Percentiles rank a stretch among this genome's conserved stretches.
phyloP scores from a whole-genome alignment of 2,888 invertebrate genomes.

The Cancer borealis region DNA sequence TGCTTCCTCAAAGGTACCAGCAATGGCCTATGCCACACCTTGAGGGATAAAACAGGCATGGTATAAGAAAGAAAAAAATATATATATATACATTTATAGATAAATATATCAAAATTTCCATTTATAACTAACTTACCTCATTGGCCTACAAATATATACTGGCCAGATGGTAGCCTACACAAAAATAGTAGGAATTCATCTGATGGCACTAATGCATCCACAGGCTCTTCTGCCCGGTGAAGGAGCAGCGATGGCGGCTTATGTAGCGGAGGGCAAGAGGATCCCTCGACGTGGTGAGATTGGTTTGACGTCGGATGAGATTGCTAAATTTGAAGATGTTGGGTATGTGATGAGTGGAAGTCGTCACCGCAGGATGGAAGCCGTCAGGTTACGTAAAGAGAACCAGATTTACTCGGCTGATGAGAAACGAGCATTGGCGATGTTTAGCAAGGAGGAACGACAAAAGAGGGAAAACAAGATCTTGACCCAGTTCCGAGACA shows the following conservation, averaged over 20 bases:
- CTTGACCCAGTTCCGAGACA: conserved; percentile 94
- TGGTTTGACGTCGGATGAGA: conserved; percentile 96
- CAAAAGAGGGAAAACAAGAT: conserved; percentile 97
- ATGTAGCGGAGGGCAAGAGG: conserved; percentile 98
- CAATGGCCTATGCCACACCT: not conserved
- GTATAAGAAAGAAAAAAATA: too few species aligned
- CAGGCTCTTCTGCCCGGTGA: conserved; percentile 95
- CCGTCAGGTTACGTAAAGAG: conserved; percentile 98
- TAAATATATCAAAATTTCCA: too few species aligned
- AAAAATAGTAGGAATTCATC: not conserved
- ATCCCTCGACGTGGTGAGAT: conserved; percentile 99
- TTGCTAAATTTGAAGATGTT: conserved; percentile 92
- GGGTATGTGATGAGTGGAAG: conserved; percentile 89
- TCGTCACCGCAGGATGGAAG: conserved; percentile 98
- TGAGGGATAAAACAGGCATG: not conserved
- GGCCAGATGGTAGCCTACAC: not conserved
- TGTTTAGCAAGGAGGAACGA: conserved; percentile 98
- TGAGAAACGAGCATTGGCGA: conserved; percentile 97
- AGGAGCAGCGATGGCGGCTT: conserved; percentile 99
- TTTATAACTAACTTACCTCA: too few species aligned
- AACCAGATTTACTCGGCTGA: conserved; percentile 99
- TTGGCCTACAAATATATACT: too few species aligned
- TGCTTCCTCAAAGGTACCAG: too few species aligned
- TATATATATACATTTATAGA: too few species aligned
- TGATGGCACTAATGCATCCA: not conserved